Percentiles rank a stretch among this genome's conserved stretches.
phyloP scores from a whole-genome alignment of 2,797 vertebrate species.

The Sebastes elongatus region DNA sequence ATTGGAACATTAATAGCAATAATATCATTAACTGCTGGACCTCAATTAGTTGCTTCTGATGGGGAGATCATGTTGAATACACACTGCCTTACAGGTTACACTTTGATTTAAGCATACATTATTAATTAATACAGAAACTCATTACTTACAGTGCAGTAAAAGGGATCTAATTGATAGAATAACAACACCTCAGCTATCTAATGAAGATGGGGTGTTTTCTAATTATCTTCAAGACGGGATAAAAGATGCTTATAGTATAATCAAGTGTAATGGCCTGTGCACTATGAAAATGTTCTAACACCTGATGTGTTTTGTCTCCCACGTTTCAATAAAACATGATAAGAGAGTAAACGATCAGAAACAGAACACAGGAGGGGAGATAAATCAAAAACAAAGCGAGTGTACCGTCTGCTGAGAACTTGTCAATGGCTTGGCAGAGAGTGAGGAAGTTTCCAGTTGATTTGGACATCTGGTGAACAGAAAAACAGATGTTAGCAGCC shows the following conservation, averaged over 20 bases:
- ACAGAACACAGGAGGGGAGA: background rate
- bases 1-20: background rate
- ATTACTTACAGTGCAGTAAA: background rate
- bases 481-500: conserved; percentile 56
- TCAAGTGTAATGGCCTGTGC: conserved; percentile 20
- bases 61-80: background rate
- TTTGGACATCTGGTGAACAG: conserved; percentile 93
- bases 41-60: background rate
- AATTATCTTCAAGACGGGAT: conserved; percentile 22
- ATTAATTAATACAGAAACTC: background rate
- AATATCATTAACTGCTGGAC: background rate
- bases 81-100: background rate
- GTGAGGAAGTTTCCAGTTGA: conserved; percentile 99
- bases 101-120: conserved; percentile 10
- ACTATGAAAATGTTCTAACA: background rate
- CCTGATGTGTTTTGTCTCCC: background rate
- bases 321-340: conserved; percentile 5
- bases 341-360: background rate
- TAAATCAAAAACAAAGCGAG: conserved; percentile 13
- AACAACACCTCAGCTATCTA: conserved; percentile 8
- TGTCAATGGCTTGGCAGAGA: conserved; percentile 88
- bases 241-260: conserved; percentile 13
- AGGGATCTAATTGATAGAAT: background rate
- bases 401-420: conserved; percentile 97
- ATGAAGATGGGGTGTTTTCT: conserved; percentile 9